Evolutionary conservation across 1,140 invertebrate species (phyloP).

Genomic region (Physella acuta): DNA sequence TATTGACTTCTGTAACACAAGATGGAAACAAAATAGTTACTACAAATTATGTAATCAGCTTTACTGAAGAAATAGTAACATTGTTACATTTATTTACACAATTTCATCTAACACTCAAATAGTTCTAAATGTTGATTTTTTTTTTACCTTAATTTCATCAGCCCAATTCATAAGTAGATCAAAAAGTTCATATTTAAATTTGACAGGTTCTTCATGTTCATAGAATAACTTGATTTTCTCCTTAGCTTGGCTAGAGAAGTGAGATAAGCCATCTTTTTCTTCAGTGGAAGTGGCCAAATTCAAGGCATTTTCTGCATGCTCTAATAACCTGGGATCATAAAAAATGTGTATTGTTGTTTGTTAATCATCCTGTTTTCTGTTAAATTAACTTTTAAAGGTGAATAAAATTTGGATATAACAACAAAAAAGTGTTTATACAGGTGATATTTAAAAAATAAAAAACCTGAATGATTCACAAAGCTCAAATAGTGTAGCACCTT

Average conservation of each 20-base stretch:
- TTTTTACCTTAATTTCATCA: constrained; percentile 1
- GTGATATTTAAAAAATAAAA: not conserved
- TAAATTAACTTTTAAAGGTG: no score
- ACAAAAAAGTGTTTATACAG: not conserved
- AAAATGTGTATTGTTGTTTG: not conserved
- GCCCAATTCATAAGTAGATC: not conserved
- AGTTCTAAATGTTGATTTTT: not conserved
- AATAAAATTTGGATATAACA: not conserved
- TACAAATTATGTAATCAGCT: no score
- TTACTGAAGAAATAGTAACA: no score
- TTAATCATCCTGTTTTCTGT: no score
- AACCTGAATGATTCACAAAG: constrained; percentile 50
- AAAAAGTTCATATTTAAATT: constrained; percentile 6
- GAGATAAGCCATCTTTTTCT: no score
- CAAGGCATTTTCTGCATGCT: not conserved
- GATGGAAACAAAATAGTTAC: no score
- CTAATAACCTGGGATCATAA: not conserved
- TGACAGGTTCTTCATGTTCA: not conserved
- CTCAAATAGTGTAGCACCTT: constrained; percentile 39
- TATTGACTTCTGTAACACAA: no score
- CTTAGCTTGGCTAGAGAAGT: no score
- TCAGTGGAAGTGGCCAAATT: no score
- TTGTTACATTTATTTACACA: no score
- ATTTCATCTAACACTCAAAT: not conserved
- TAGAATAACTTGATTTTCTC: no score